Evolutionary conservation across 1,140 invertebrate species (phyloP).

Genomic region (Hetaerina americana): DNA sequence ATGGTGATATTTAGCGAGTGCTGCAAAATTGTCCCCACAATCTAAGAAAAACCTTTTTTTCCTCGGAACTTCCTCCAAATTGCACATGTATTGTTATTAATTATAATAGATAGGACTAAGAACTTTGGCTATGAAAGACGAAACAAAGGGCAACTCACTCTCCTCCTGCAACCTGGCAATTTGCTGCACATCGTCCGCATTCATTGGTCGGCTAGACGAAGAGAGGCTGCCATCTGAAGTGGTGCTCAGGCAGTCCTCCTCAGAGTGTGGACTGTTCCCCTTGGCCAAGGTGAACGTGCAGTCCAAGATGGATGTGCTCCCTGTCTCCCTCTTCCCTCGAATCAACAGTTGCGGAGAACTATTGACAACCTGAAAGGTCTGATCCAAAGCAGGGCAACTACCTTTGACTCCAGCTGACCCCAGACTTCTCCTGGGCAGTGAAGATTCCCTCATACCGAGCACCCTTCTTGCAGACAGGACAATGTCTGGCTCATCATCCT

Average conservation of each 20-base stretch:
- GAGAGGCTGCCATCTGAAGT: slow-evolving; percentile 13
- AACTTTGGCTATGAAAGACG: no score
- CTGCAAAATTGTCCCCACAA: no score
- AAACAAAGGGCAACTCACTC: slow-evolving; percentile 8
- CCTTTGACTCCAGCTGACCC: neutral
- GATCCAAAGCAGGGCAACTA: neutral
- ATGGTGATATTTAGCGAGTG: no score
- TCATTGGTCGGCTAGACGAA: slow-evolving; percentile 8
- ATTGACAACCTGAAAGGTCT: neutral
- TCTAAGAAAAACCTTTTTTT: no score
- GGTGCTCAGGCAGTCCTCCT: slow-evolving; percentile 12
- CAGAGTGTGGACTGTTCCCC: neutral
- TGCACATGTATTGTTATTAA: no score
- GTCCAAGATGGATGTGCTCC: slow-evolving; percentile 3
- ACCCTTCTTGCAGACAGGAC: neutral
- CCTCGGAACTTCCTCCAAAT: no score
- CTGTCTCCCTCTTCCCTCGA: neutral
- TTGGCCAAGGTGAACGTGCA: slow-evolving; percentile 6
- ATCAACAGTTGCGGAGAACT: neutral
- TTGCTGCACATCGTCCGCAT: slow-evolving; percentile 12
- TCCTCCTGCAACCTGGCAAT: slow-evolving; percentile 13
- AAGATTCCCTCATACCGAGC: neutral
- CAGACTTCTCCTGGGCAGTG: neutral
- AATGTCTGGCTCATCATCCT: neutral
- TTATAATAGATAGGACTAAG: no score